Evolutionary conservation across 2,797 vertebrate genomes (phyloP), one percentile per base, ranked within the genome.

Genomic region (Pygocentrus nattereri): DNA sequence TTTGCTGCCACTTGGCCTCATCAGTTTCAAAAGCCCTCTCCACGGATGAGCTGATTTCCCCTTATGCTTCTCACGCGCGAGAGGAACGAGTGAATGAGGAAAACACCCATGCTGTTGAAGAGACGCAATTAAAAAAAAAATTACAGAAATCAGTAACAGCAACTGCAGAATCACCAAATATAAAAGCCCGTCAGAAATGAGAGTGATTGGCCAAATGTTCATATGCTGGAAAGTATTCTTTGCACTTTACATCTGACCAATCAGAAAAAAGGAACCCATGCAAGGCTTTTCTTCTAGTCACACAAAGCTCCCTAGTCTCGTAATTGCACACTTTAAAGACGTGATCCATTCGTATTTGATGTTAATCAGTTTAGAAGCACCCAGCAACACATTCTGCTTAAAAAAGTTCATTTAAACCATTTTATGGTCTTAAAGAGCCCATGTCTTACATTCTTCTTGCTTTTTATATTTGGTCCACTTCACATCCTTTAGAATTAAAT

Each of bases 1-100:
- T 25, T 58, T 31, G 68, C 44, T 49, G 81, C 18, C 50, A 68
- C 75, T 8, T 38, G 56, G 44, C 61, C 50, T 18, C 47, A 75
- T 47, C 23, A 44, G 21, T 11, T 21, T 47, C 47, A 19, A 31
- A 62, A 21, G 72, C 41, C n/a, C 16, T 8, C 73, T 65, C 18
- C 31, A 38, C 7, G 62, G 62, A 65, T 38, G 62, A 38, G 62
- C 31, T 65, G 62, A 65, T 65, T 65, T 65, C 2, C 62, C 34
- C 62, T 65, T 38, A 2, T 65, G 62, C 62, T 38, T 21, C 62
- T 38, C 61, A 31, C 1, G 61, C 27, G 3, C 4, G 5, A 62
- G 59, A 44, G 12, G 38, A 56, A 54, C 47, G 12, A 59, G 19
- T 7, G 52, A 56, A 56, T 30, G 65, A 69, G 52, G 56, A n/a